Conservation (phyloP, 1,140 invertebrate genomes). For the Agraylea sexmaculata region DNA sequence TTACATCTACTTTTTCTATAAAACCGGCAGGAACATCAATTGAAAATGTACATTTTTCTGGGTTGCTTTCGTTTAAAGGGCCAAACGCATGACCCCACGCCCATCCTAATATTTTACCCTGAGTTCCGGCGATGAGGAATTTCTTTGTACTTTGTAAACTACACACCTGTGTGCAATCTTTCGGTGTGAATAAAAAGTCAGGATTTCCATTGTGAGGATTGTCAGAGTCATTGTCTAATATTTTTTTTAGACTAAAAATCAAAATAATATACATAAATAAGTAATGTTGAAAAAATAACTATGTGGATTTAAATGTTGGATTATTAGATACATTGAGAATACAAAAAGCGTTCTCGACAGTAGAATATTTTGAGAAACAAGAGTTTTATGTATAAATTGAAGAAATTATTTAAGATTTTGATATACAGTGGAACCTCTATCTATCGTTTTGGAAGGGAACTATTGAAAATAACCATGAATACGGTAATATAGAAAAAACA, state of each 20-base stretch:
- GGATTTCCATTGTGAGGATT: slow-evolving; percentile 42
- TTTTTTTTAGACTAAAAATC: slow-evolving; percentile 43
- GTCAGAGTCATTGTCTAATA: slow-evolving; percentile 43
- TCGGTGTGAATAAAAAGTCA: slow-evolving; percentile 43
- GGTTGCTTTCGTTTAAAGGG: slow-evolving; percentile 47
- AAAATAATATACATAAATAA: slow-evolving; percentile 4
- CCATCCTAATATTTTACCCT: slow-evolving; percentile 62
- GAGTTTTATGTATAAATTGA: too few species aligned
- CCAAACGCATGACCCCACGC: slow-evolving; percentile 58
- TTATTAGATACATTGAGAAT: too few species aligned
- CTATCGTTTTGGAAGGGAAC: too few species aligned
- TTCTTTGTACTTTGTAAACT: slow-evolving; percentile 57
- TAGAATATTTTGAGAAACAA: too few species aligned
- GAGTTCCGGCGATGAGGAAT: slow-evolving; percentile 61
- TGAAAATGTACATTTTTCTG: slow-evolving; percentile 55
- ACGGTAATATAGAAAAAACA: too few species aligned
- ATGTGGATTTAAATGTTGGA: slow-evolving; percentile 14
- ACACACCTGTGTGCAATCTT: slow-evolving; percentile 52
- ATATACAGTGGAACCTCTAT: too few species aligned
- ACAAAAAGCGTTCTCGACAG: too few species aligned
- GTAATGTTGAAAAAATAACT: slow-evolving; percentile 8
- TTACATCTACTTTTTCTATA: slow-evolving; percentile 65
- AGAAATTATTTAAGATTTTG: too few species aligned
- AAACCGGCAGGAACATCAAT: slow-evolving; percentile 57
- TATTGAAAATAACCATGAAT: too few species aligned